Conservation (phyloP, 2,888 invertebrate genomes). For the Chrysotoxum bicinctum region DNA sequence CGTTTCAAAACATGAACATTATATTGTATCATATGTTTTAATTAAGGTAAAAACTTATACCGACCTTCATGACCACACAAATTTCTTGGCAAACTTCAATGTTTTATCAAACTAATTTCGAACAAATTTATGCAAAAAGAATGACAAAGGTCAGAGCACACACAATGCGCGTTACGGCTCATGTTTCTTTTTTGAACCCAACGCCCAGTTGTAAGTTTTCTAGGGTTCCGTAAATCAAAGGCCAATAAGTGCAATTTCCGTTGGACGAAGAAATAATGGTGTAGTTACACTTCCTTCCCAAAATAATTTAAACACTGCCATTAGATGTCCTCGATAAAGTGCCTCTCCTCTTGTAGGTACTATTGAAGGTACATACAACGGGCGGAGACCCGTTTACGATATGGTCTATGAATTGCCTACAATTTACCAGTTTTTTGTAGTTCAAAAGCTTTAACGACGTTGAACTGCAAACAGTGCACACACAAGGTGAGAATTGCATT, state of each 20-base stretch:
- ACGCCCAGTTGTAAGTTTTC: slow-evolving; percentile 24
- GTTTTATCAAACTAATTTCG: slow-evolving; percentile 14
- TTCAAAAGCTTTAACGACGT: slow-evolving; percentile 48
- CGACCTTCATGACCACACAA: slow-evolving; percentile 30
- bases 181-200: slow-evolving; percentile 3
- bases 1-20: no score
- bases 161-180: slow-evolving; percentile 31
- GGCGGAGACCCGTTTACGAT: slow-evolving; percentile 36
- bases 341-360: background rate
- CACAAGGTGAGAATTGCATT: slow-evolving; percentile 72
- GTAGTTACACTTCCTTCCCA: slow-evolving; percentile 46
- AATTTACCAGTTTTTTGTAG: slow-evolving; percentile 45
- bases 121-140: slow-evolving; percentile 47
- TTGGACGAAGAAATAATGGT: slow-evolving; percentile 18
- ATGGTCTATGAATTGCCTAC: slow-evolving; percentile 35
- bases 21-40: background rate
- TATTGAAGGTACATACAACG: background rate
- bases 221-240: slow-evolving; percentile 53
- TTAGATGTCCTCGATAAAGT: slow-evolving; percentile 27
- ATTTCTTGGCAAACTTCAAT: slow-evolving; percentile 21
- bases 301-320: slow-evolving; percentile 39
- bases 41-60: slow-evolving; percentile 1
- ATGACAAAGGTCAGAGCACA: slow-evolving; percentile 58
- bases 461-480: slow-evolving; percentile 63
- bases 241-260: slow-evolving; percentile 56